These are phyloP conservation scores for Zoanthus gigantus DNA, from an alignment of 92 coral and sea anemone genomes.

Conservation along the genomic window DNA sequence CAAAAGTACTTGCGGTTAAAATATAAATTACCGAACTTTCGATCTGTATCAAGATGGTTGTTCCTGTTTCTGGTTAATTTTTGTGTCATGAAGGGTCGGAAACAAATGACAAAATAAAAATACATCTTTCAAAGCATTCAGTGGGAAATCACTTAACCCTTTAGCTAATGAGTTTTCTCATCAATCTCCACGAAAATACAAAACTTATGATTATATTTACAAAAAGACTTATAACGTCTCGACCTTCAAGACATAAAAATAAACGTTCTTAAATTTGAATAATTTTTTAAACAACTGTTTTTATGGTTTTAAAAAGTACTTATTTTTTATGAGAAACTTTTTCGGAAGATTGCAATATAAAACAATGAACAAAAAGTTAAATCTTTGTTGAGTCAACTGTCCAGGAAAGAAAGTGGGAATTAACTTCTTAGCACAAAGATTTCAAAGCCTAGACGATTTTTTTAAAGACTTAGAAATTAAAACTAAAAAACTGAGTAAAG, in stretches of 20 bases:
- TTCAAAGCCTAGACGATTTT: too few species aligned
- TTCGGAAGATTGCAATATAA: too few species aligned
- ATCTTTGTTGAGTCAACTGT: too few species aligned
- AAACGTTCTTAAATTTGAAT: too few species aligned
- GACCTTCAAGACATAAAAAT: too few species aligned
- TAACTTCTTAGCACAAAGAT: too few species aligned
- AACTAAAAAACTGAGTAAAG: not conserved
- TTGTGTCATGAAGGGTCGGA: not conserved
- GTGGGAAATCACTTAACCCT: constrained; percentile 14
- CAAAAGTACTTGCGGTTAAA: not conserved
- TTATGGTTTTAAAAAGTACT: too few species aligned
- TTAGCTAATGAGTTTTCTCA: not conserved
- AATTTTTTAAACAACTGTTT: too few species aligned
- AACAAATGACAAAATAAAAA: not conserved
- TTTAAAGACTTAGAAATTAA: not conserved
- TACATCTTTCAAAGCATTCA: not conserved
- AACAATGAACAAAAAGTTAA: too few species aligned
- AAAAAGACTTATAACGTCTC: too few species aligned
- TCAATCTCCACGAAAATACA: not conserved
- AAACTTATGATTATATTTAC: not conserved
- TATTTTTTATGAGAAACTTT: too few species aligned
- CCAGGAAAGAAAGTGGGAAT: too few species aligned
- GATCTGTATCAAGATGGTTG: not conserved
- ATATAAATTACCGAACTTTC: not conserved
- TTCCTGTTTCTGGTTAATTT: not conserved